Percentiles rank a stretch among this genome's conserved stretches.
phyloP scores from a whole-genome alignment of 1,140 invertebrate genomes.

The Drosophila pallidifrons region DNA sequence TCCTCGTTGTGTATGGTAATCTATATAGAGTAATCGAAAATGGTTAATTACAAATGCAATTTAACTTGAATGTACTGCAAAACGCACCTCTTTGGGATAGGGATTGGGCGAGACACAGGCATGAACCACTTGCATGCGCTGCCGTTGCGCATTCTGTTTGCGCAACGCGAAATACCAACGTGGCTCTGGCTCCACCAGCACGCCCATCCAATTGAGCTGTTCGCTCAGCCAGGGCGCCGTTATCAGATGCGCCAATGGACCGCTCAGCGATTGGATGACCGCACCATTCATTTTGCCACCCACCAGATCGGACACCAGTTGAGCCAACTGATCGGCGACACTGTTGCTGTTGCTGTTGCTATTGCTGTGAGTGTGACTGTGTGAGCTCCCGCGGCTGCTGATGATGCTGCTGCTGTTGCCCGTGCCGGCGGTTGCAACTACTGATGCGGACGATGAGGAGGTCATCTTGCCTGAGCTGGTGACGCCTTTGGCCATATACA shows the following conservation, averaged over 20 bases:
- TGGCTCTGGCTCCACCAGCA: constrained; percentile 91
- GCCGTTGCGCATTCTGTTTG: constrained; percentile 86
- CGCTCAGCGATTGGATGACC: constrained; percentile 86
- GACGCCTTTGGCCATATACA: constrained; percentile 77
- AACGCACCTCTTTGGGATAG: constrained; percentile 90
- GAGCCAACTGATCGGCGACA: constrained; percentile 85
- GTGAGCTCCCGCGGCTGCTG: constrained; percentile 6
- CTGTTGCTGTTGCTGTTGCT: constrained; percentile 38
- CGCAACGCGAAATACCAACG: constrained; percentile 88
- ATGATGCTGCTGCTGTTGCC: constrained; percentile 30
- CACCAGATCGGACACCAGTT: constrained; percentile 84
- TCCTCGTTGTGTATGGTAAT: constrained; percentile 88
- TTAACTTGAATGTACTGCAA: not conserved
- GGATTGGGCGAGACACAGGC: constrained; percentile 90
- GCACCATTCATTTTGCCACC: constrained; percentile 86
- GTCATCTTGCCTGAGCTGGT: constrained; percentile 57
- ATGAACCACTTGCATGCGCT: constrained; percentile 88
- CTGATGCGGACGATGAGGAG: constrained; percentile 27
- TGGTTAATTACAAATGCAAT: no score
- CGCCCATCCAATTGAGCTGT: constrained; percentile 90
- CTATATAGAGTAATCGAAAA: constrained; percentile 59
- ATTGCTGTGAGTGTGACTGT: constrained; percentile 4
- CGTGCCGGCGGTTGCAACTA: constrained; percentile 36
- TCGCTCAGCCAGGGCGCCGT: constrained; percentile 88
- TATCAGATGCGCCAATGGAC: constrained; percentile 84